Conservation (phyloP, 2,113 vertebrate species). For the Calonectris borealis region DNA sequence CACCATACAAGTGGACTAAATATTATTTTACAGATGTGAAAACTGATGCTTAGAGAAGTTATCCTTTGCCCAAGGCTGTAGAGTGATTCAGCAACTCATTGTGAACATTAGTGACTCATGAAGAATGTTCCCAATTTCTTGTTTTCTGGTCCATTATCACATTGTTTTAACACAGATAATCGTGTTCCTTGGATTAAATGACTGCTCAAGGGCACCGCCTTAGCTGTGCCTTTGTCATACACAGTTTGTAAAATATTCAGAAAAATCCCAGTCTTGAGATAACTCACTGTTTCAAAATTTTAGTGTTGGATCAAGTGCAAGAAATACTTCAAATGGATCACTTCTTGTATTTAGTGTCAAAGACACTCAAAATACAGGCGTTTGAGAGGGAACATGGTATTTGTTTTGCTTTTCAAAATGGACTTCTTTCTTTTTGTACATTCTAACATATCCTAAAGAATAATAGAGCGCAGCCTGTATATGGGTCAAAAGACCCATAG, state of each 20-base stretch:
- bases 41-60: not conserved
- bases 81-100: not conserved
- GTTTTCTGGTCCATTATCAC: not conserved
- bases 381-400: not conserved
- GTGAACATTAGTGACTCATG: not conserved
- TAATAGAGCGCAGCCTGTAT: not conserved
- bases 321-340: not conserved
- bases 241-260: not conserved
- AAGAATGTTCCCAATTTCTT: not conserved
- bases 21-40: not conserved
- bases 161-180: constrained; percentile 1
- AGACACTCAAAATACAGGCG: not conserved
- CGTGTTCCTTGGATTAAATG: not conserved
- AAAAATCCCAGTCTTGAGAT: not conserved
- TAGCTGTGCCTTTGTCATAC: not conserved
- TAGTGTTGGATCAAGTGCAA: not conserved
- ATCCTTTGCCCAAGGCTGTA: not conserved
- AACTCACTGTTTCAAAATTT: not conserved
- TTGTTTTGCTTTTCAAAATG: not conserved
- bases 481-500: not conserved
- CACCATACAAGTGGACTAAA: not conserved
- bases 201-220: not conserved
- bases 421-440: not conserved
- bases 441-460: not conserved
- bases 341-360: not conserved